These are phyloP conservation scores for Pyrrhosoma nymphula DNA, from an alignment of 2,888 invertebrate species.

Conservation along the genomic window DNA sequence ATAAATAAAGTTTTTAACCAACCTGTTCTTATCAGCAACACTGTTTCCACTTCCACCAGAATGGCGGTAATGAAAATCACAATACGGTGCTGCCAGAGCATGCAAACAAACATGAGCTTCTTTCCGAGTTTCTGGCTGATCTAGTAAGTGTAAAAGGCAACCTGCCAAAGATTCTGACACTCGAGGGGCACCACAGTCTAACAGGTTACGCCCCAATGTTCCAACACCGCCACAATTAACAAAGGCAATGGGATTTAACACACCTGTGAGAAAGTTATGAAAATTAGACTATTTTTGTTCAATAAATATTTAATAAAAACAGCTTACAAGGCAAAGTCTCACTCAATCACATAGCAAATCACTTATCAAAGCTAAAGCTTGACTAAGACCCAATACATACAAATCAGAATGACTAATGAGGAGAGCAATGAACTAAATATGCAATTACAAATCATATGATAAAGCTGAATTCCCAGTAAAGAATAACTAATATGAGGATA, in stretches of 20 bases:
- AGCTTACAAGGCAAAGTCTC: not conserved
- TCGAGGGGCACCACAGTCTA: slow-evolving; percentile 92
- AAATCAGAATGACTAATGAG: no score
- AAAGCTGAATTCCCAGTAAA: no score
- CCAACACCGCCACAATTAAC: slow-evolving; percentile 91
- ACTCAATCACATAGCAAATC: no score
- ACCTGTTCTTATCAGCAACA: slow-evolving; percentile 85
- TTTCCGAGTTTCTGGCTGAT: slow-evolving; percentile 89
- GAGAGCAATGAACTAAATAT: no score
- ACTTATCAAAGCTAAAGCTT: no score
- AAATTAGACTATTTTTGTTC: not conserved
- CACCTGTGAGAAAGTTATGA: slow-evolving; percentile 80
- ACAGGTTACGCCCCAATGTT: slow-evolving; percentile 88
- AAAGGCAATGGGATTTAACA: slow-evolving; percentile 89
- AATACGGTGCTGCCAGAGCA: slow-evolving; percentile 94
- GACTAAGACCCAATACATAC: no score
- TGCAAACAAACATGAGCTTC: slow-evolving; percentile 89
- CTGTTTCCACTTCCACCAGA: slow-evolving; percentile 73
- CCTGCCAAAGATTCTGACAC: slow-evolving; percentile 95
- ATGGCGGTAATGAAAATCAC: slow-evolving; percentile 89
- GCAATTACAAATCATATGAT: no score
- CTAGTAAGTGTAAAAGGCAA: slow-evolving; percentile 90
- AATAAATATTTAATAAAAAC: not conserved
- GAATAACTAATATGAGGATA: no score
- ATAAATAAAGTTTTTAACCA: no score